These are phyloP conservation scores for Chrysaora quinquecirrha DNA, from an alignment of 30 jellyfish, hydroid and myxozoan genomes.

Conservation along the genomic window DNA sequence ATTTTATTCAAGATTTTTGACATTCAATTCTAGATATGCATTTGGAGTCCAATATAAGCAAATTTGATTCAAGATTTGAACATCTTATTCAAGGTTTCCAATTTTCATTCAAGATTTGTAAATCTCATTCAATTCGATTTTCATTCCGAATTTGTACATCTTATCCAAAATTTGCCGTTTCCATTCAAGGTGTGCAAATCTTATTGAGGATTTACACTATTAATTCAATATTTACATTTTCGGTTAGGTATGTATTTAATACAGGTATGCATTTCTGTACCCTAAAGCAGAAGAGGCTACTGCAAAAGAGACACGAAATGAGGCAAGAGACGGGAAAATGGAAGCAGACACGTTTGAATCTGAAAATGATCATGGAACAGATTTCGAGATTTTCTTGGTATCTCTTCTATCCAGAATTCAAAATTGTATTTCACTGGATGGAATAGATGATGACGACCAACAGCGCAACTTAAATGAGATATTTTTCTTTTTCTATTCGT, in stretches of 20 bases:
- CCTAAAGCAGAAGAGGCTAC: not conserved
- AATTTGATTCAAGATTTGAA: not conserved
- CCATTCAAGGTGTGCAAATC: not conserved
- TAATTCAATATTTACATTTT: not conserved
- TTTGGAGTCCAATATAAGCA: too few species aligned
- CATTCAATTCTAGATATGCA: not conserved
- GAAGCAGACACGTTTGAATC: not conserved
- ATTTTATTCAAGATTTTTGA: not conserved
- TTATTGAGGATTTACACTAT: not conserved
- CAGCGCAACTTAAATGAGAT: not conserved
- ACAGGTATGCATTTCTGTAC: not conserved
- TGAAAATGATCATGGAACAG: not conserved
- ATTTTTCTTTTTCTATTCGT: too few species aligned
- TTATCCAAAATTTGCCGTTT: not conserved
- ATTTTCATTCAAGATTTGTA: not conserved
- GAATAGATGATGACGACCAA: not conserved
- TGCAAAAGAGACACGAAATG: not conserved
- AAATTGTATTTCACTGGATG: not conserved
- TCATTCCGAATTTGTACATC: not conserved
- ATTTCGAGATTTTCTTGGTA: not conserved
- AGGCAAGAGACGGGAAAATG: not conserved
- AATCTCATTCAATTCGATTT: too few species aligned
- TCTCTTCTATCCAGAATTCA: not conserved
- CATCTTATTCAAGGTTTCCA: not conserved
- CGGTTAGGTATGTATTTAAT: not conserved